Conservation (phyloP, 2,797 vertebrate genomes). For the Cyclura pinguis region DNA sequence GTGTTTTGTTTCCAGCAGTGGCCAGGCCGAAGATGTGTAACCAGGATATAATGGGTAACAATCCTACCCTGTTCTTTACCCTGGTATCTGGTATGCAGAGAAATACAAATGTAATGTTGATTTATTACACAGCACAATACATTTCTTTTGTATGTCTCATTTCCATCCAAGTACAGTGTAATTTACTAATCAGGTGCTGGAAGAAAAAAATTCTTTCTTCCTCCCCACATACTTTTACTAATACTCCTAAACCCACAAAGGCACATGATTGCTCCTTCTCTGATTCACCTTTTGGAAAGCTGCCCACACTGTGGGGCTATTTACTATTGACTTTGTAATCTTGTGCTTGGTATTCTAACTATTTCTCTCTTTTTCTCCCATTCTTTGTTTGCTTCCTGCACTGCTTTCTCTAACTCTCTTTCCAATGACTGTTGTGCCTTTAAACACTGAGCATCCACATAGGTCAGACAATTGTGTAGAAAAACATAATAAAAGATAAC, state of each 20-base stretch:
- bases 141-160: slow-evolving; percentile 15
- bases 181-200: not conserved
- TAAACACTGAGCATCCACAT: not conserved
- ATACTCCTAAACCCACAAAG: fast-evolving
- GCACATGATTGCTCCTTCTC: fast-evolving
- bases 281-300: not conserved
- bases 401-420: slow-evolving; percentile 9
- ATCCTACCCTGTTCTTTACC: not conserved
- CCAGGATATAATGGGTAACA: not conserved
- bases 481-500: not conserved
- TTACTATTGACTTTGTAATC: not conserved
- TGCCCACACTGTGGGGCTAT: not conserved
- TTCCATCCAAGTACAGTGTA: slow-evolving; percentile 3
- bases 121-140: not conserved
- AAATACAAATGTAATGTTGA: not conserved
- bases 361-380: not conserved
- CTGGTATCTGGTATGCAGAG: not conserved
- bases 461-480: not conserved
- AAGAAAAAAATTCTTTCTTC: not conserved
- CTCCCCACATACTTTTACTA: not conserved
- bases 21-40: not conserved
- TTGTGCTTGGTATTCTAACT: slow-evolving; percentile 34
- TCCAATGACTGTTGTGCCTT: slow-evolving; percentile 9
- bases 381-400: slow-evolving; percentile 29
- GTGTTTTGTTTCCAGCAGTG: not conserved